Base-by-base conservation (phyloP, 2,797 vertebrate species). In the Catharus ustulatus region DNA sequence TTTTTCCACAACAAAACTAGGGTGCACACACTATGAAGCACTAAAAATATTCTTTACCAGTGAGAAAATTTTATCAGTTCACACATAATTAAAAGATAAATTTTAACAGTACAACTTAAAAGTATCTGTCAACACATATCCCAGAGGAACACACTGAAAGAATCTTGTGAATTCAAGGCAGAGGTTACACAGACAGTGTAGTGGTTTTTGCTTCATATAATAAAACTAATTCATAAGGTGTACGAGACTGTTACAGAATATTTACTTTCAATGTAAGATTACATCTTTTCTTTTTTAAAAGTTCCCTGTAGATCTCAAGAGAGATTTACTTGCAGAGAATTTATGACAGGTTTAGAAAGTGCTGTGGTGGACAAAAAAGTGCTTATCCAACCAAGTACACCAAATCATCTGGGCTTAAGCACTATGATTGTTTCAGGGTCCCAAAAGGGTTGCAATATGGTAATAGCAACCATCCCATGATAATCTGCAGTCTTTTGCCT, bases 1-100 rank as follows among this genome's bases (percentile, higher is more conserved):
- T 38, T 54, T 40, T 67, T 71, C 30, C 24, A 38, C 43, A 78
- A 15, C 5, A 80, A 36, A 82, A 52, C 15, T 32, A 46, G 69
- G 2, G 3, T 24, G 24, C 10, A n/a, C 0, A 2, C 0, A 6
- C 46, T 63, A 13, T 2, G 11, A 91, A 72, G 27, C 9, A 34
- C 17, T 45, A 43, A 40, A 72, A 52, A 7, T 7, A 42, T 43
- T 62, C n/a, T 75, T 62, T 15, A 69, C 7, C 30, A 32, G 24
- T 16, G 32, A 64, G 32, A 84, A 84, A 68, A 48, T 27, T 16
- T 34, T 45, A 62, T 46, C 7, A 26, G 10, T 43, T 63, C 52
- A 86, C 32, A 20, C 8, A 57, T 26, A 5, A 16, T 32, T 79
- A 59, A 9, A 76, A 76, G 36, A 63, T 12, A 72, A 69, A 66